Conservation (phyloP, 2,888 invertebrate species). For the Synergus laeviventris region DNA sequence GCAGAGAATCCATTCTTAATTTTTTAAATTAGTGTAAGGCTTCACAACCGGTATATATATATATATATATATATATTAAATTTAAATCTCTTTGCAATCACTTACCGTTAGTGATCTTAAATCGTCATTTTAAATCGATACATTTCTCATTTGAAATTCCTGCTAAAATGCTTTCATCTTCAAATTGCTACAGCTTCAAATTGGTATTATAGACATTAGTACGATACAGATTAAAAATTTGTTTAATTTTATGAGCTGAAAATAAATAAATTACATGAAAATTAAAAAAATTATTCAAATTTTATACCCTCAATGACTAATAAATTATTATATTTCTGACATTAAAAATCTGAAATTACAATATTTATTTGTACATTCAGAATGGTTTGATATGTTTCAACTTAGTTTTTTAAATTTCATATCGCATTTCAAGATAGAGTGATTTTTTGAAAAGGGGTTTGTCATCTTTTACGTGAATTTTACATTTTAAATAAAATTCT, state of each 20-base stretch:
- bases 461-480: neutral
- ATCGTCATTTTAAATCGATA: neutral
- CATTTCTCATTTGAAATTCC: neutral
- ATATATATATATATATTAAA: neutral
- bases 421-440: neutral
- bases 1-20: neutral
- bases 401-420: neutral
- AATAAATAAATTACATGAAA: neutral
- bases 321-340: too few species aligned
- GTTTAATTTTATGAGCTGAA: neutral
- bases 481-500: neutral
- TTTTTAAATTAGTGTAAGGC: neutral
- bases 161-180: neutral
- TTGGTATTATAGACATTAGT: neutral
- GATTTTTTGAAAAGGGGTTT: neutral
- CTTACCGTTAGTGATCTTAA: neutral
- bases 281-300: too few species aligned
- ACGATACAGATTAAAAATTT: neutral
- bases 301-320: too few species aligned
- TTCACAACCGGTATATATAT: neutral
- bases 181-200: neutral
- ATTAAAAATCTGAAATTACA: too few species aligned
- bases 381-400: neutral
- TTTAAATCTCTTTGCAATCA: neutral
- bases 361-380: too few species aligned